phyloP scores from a whole-genome alignment of 2,113 vertebrate species.

The Embiotoca jacksoni region DNA sequence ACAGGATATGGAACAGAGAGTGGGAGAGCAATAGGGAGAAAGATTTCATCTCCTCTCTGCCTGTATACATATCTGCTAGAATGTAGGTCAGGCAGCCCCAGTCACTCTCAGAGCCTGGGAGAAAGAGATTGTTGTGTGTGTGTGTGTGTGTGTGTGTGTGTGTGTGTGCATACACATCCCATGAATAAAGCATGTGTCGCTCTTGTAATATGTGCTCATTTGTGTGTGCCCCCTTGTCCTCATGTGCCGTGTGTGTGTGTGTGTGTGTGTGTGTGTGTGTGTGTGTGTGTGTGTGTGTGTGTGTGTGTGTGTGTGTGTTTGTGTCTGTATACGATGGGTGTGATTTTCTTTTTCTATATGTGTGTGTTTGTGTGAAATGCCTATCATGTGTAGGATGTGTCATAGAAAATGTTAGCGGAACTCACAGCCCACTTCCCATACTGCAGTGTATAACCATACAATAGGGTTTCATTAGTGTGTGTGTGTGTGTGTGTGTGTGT shows the following conservation, averaged over 20 bases:
- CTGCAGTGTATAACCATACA: constrained; percentile 24
- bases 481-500: constrained; percentile 8
- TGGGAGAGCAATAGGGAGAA: constrained; percentile 42
- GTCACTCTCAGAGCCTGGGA: constrained; percentile 68
- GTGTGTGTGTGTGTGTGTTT: constrained; percentile 35
- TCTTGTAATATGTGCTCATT: constrained; percentile 60
- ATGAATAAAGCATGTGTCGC: constrained; percentile 72
- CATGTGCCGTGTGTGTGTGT: constrained; percentile 48
- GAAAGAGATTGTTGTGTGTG: constrained; percentile 52
- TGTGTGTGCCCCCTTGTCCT: constrained; percentile 63
- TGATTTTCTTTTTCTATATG: no score
- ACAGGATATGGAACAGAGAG: constrained; percentile 60
- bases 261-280: constrained; percentile 37
- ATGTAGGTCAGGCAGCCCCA: constrained; percentile 86
- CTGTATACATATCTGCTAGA: constrained; percentile 73
- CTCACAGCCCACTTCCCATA: constrained; percentile 32
- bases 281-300: constrained; percentile 31
- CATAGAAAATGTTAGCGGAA: constrained; percentile 38
- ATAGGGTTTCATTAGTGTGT: constrained; percentile 34
- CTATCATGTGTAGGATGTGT: constrained; percentile 49
- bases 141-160: constrained; percentile 29
- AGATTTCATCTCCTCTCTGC: constrained; percentile 74
- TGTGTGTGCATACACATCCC: constrained; percentile 30
- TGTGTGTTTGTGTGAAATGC: constrained; percentile 35
- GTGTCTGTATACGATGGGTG: neutral